Percentiles rank a stretch among this genome's conserved stretches.
Conservation (phyloP, 2,888 invertebrate species). For the Nomada fucata region DNA sequence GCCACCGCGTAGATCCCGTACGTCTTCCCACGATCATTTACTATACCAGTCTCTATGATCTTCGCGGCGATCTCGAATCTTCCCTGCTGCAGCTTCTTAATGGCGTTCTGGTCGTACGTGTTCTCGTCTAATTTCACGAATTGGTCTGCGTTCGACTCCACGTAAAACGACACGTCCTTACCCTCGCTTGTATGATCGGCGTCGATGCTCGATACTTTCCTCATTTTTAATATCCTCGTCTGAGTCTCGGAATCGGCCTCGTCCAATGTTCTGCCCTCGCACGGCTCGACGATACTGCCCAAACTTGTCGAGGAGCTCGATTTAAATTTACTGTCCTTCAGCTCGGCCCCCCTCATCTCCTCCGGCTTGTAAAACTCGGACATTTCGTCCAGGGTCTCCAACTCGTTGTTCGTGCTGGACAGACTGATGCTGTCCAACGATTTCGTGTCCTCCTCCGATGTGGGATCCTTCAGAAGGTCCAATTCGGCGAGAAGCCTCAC, state of each 20-base stretch:
- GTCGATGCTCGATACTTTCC: slow-evolving; percentile 70
- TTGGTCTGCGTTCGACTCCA: slow-evolving; percentile 76
- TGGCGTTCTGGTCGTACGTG: slow-evolving; percentile 78
- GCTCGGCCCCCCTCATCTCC: slow-evolving; percentile 53
- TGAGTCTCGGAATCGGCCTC: slow-evolving; percentile 65
- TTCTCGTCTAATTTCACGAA: slow-evolving; percentile 77
- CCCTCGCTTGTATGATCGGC: slow-evolving; percentile 70
- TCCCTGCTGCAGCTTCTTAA: slow-evolving; percentile 82
- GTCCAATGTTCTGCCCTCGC: slow-evolving; percentile 54
- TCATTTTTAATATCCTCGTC: slow-evolving; percentile 62
- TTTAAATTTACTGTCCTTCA: slow-evolving; percentile 67
- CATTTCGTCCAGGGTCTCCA: slow-evolving; percentile 78
- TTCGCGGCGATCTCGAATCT: slow-evolving; percentile 80
- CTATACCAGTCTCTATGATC: slow-evolving; percentile 87
- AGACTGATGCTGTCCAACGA: slow-evolving; percentile 86
- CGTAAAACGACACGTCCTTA: slow-evolving; percentile 73
- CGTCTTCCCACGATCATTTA: slow-evolving; percentile 92
- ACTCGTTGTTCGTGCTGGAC: slow-evolving; percentile 83
- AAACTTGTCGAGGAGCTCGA: slow-evolving; percentile 74
- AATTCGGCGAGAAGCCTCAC: slow-evolving; percentile 90
- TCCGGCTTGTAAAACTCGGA: slow-evolving; percentile 66
- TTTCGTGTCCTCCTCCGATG: slow-evolving; percentile 86
- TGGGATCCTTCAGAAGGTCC: slow-evolving; percentile 87
- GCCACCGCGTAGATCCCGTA: slow-evolving; percentile 95
- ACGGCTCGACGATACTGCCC: slow-evolving; percentile 67